Conservation (phyloP, 2,113 vertebrate species). For the Thryonomys swinderianus region DNA sequence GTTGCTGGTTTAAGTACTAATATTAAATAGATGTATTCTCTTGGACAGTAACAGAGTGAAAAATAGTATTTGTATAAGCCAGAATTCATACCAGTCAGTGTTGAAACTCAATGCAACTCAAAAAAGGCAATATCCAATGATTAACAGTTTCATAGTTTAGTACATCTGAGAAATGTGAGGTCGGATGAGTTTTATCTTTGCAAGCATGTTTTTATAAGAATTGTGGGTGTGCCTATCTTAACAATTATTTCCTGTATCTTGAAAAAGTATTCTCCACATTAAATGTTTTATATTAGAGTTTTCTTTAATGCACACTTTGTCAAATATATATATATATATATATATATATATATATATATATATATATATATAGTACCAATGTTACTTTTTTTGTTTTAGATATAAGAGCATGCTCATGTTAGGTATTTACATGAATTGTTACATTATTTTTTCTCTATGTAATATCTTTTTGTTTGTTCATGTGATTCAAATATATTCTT, state of each 20-base stretch:
- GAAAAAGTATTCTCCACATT: constrained; percentile 93
- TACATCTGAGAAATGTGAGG: constrained; percentile 87
- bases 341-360: constrained; percentile 95
- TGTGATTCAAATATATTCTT: constrained; percentile 98
- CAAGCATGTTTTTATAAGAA: constrained; percentile 90
- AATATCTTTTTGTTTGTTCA: constrained; percentile 93
- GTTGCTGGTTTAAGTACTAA: constrained; percentile 58
- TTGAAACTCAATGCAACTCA: constrained; percentile 89
- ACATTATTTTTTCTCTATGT: constrained; percentile 97
- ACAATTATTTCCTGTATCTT: constrained; percentile 89
- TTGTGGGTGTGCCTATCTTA: constrained; percentile 90
- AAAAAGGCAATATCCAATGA: constrained; percentile 74
- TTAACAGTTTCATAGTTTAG: constrained; percentile 87
- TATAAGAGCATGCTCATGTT: constrained; percentile 94
- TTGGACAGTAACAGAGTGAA: constrained; percentile 66
- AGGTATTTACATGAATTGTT: constrained; percentile 95
- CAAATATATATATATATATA: constrained; percentile 95
- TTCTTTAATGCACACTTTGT: constrained; percentile 93
- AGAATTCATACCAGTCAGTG: constrained; percentile 87
- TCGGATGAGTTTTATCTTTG: constrained; percentile 88
- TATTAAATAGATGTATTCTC: constrained; percentile 72
- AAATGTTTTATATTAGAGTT: constrained; percentile 95
- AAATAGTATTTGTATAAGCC: constrained; percentile 66
- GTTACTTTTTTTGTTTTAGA: constrained; percentile 90
- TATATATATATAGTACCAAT: constrained; percentile 94